Evolutionary conservation across 2,888 invertebrate species (phyloP), one percentile per base, ranked within the genome.

Genomic region (Mongoloraphidia duomilia): DNA sequence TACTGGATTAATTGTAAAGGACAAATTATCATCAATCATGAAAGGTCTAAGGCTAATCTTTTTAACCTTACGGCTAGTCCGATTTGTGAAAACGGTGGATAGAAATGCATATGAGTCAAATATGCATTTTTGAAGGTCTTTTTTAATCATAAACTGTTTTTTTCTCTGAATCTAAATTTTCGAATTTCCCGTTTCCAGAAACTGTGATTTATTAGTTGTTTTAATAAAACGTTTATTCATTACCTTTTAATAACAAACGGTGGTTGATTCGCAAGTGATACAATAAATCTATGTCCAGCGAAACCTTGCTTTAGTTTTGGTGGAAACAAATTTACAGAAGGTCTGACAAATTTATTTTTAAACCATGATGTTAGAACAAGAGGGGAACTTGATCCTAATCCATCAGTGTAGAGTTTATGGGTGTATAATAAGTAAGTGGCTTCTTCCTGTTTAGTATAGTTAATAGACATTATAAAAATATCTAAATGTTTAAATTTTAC

Each of bases 351-450:
- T 44, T 70, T 74, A 34, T 76, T 76, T 43, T 74, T 75, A 2
- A 74, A 67, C 85, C 86, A 88, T 34, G 85, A 82, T 17, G 79
- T 82, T 9, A 87, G 58, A 0, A 87, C 78, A 17, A 75, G 60
- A 0, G 84, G 77, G 44, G 65, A 66, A 60, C 84, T 85, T 0
- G 80, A 75, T 33, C 85, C 86, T 56, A 85, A 66, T 3, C 84
- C 84, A 63, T 86, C 85, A 1, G 75, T 72, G 60, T 79, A 86
- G 39, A 87, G 64, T 55, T 76, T 74, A 61, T 87, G 86, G 0
- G 85, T 85, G 60, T 83, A 86, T 45, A 87, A 64, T 55, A 85
- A 80, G 61, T 76, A 84, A 11, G 83, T 77, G 1, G 77, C 70
- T 67, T 82, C 82, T 79, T 82, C 55, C 41, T 10, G 12, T 12